These are phyloP conservation scores for Cladopsammia gracilis DNA, from an alignment of 64 coral and sea anemone species.

Conservation along the genomic window DNA sequence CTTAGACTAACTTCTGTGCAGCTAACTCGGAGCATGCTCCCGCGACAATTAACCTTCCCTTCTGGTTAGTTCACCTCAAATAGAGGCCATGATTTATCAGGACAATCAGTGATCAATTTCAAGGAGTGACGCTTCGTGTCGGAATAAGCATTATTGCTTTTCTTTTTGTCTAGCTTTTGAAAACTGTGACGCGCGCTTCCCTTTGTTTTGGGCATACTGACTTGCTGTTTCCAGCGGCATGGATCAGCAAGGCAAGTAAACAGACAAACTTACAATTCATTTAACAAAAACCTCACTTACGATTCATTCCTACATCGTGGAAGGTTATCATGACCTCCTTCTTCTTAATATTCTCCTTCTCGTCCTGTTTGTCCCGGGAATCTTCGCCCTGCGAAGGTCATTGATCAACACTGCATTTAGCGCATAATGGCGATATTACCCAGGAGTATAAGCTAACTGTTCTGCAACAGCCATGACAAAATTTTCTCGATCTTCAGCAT, in stretches of 20 bases:
- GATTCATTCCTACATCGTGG: slow-evolving; percentile 98
- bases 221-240: not conserved
- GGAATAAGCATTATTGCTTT: not conserved
- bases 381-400: slow-evolving; percentile 83
- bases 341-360: slow-evolving; percentile 91
- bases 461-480: not conserved
- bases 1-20: no score
- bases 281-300: slow-evolving; percentile 63
- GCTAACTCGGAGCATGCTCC: not conserved
- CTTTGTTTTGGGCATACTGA: not conserved
- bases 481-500: not conserved
- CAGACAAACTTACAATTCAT: not conserved
- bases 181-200: not conserved
- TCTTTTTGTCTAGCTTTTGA: not conserved
- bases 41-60: no score
- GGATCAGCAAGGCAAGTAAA: not conserved
- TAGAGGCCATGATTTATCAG: not conserved
- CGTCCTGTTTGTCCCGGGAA: slow-evolving; percentile 77
- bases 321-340: slow-evolving; percentile 98
- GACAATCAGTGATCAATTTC: not conserved
- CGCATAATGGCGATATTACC: not conserved
- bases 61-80: no score
- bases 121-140: not conserved
- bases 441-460: not conserved
- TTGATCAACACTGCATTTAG: not conserved